A percentile compares a stretch with the other conserved stretches of the same genome.
Evolutionary conservation across 2,113 vertebrate species (phyloP).

Genomic region (Syrrhaptes paradoxus): DNA sequence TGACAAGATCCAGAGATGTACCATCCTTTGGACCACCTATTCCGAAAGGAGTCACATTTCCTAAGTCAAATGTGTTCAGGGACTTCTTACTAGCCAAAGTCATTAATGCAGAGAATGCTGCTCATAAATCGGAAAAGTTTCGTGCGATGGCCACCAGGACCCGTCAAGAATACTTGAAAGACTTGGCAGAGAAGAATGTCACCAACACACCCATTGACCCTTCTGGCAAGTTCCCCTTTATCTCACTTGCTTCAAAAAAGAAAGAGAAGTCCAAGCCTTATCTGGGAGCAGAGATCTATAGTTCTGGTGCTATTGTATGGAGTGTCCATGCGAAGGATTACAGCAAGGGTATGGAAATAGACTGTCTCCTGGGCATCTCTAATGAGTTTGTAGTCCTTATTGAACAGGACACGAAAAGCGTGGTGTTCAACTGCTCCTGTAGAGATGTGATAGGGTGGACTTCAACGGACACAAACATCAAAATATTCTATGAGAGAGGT

Average conservation of each 20-base stretch:
- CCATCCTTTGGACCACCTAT: slow-evolving; percentile 94
- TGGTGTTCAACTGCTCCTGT: slow-evolving; percentile 94
- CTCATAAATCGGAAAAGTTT: slow-evolving; percentile 96
- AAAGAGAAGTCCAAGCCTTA: slow-evolving; percentile 92
- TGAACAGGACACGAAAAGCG: slow-evolving; percentile 89
- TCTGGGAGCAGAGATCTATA: slow-evolving; percentile 88
- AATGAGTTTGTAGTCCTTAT: slow-evolving; percentile 92
- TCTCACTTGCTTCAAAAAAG: slow-evolving; percentile 93
- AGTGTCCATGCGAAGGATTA: slow-evolving; percentile 90
- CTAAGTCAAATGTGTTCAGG: slow-evolving; percentile 96
- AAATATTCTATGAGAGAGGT: slow-evolving; percentile 94
- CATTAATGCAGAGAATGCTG: slow-evolving; percentile 95
- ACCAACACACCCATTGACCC: slow-evolving; percentile 93
- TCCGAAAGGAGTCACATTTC: slow-evolving; percentile 93
- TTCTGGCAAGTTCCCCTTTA: slow-evolving; percentile 93
- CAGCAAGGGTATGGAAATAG: slow-evolving; percentile 87
- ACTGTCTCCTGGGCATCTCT: slow-evolving; percentile 89
- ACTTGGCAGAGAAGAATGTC: slow-evolving; percentile 94
- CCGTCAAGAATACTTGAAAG: slow-evolving; percentile 93
- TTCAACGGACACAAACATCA: slow-evolving; percentile 88
- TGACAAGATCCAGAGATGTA: slow-evolving; percentile 94
- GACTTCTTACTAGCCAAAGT: slow-evolving; percentile 96
- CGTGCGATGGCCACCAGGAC: slow-evolving; percentile 95
- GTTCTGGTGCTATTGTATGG: slow-evolving; percentile 91
- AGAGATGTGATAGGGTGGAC: slow-evolving; percentile 96